phyloP scores from a whole-genome alignment of 1,140 invertebrate species.

The Drosophila pachea region DNA sequence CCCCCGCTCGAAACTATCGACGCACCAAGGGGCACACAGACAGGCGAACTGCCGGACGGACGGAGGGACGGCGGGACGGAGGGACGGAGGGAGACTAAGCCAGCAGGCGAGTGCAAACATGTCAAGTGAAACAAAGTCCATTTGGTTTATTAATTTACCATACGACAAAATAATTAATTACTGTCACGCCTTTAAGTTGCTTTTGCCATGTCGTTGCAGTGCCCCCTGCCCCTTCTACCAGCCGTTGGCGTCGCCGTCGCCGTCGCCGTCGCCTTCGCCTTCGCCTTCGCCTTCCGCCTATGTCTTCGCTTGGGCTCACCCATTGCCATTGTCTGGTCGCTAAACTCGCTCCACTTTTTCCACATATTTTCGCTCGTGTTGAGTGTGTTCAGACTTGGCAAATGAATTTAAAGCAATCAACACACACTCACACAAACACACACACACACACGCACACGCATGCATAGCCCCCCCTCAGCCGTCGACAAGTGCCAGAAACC shows the following conservation, averaged over 20 bases:
- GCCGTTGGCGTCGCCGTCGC: too few species aligned
- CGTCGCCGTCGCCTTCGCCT: background rate
- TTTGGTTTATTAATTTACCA: slow-evolving; percentile 79
- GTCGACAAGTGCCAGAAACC: slow-evolving; percentile 61
- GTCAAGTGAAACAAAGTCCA: slow-evolving; percentile 78
- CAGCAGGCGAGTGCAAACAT: slow-evolving; percentile 62
- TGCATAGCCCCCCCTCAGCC: slow-evolving; percentile 18
- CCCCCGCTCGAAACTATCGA: slow-evolving; percentile 19
- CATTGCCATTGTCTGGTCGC: slow-evolving; percentile 59
- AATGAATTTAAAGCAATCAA: slow-evolving; percentile 77
- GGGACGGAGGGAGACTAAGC: slow-evolving; percentile 1
- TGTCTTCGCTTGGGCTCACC: slow-evolving; percentile 9
- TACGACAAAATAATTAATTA: slow-evolving; percentile 79
- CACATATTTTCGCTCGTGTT: slow-evolving; percentile 70
- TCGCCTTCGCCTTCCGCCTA: background rate
- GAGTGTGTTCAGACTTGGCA: slow-evolving; percentile 77
- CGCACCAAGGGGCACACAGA: background rate
- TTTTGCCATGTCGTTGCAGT: slow-evolving; percentile 49
- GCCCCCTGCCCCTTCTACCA: background rate
- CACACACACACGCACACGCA: background rate
- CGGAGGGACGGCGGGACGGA: background rate
- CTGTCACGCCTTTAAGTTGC: slow-evolving; percentile 78
- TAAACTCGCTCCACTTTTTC: slow-evolving; percentile 72
- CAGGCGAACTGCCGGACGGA: background rate
- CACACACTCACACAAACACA: slow-evolving; percentile 42